Evolutionary conservation across 2,888 invertebrate species (phyloP).

Genomic region (Megaustenia siamemsis): DNA sequence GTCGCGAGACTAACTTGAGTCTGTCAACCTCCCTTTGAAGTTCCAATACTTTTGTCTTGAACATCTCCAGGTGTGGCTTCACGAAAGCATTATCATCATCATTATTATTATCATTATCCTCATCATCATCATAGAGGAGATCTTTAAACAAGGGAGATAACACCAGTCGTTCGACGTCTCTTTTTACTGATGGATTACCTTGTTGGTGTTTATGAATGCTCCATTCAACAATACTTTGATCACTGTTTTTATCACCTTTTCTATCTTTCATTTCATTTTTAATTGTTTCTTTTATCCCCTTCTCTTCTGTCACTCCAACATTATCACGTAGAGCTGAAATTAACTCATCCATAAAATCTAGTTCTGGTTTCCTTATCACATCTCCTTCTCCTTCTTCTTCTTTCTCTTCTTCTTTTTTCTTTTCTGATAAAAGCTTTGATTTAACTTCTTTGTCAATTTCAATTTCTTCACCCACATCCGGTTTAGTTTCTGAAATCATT

Average conservation of each 20-base stretch:
- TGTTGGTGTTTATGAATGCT: not conserved
- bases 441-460: not conserved
- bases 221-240: not conserved
- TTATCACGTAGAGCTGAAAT: constrained; percentile 10
- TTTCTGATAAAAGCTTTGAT: not conserved
- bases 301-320: not conserved
- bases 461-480: not conserved
- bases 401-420: not conserved
- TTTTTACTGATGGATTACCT: not conserved
- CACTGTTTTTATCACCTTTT: not conserved
- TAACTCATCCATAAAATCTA: not conserved
- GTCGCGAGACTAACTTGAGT: constrained; percentile 45
- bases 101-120: not conserved
- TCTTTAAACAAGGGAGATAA: not conserved
- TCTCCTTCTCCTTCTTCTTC: not conserved
- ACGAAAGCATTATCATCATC: not conserved
- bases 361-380: not conserved
- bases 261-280: constrained; percentile 13
- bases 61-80: not conserved
- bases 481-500: not conserved
- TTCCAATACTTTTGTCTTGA: constrained; percentile 29
- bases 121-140: not conserved
- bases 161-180: not conserved
- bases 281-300: not conserved
- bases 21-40: constrained; percentile 49